These are phyloP conservation scores for Coelopa frigida DNA, from an alignment of 1,140 invertebrate genomes.

Conservation along the genomic window DNA sequence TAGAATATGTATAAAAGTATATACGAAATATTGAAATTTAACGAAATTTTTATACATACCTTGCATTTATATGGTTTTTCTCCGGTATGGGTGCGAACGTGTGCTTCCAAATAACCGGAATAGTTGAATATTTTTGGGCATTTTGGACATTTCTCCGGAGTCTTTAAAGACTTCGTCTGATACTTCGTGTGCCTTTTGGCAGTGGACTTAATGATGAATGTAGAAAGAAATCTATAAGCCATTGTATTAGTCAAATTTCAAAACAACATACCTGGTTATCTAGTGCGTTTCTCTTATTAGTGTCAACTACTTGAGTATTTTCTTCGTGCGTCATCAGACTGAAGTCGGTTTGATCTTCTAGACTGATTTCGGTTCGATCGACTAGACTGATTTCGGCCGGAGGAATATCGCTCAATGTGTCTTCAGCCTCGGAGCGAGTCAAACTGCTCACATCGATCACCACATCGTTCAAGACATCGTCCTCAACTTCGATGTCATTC, in stretches of 20 bases:
- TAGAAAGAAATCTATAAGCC: no score
- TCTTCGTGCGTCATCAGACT: no score
- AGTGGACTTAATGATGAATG: no score
- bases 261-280: no score
- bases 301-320: no score
- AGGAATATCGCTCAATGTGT: conserved; percentile 11
- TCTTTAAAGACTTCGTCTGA: conserved; percentile 4
- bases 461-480: conserved; percentile 16
- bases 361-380: no score
- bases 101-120: conserved; percentile 8
- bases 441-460: conserved; percentile 17
- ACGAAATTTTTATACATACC: conserved; percentile 7
- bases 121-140: conserved; percentile 12
- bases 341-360: no score
- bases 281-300: no score
- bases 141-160: conserved; percentile 8
- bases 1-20: not conserved
- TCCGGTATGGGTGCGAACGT: conserved; percentile 8
- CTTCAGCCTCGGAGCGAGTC: conserved; percentile 14
- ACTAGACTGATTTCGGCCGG: no score
- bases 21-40: conserved; percentile 1
- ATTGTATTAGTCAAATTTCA: no score
- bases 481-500: conserved; percentile 9
- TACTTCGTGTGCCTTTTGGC: no score
- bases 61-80: conserved; percentile 15